A percentile compares a stretch with the other conserved stretches of the same genome.
Conservation (phyloP, 2,797 vertebrate genomes). For the Platalea minor region DNA sequence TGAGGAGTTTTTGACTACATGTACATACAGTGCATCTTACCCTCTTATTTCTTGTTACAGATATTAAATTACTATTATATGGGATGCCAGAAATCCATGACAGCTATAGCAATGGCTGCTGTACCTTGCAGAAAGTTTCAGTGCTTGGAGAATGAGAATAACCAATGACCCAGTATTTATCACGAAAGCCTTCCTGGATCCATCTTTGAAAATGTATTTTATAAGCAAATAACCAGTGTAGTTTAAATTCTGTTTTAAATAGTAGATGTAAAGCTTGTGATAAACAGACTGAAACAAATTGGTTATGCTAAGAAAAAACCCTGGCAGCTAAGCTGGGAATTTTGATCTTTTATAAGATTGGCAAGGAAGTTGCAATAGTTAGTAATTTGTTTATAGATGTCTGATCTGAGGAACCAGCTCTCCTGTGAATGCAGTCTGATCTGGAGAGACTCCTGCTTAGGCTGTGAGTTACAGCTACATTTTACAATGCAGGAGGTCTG, state of each 20-base stretch:
- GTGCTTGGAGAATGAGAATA: not conserved
- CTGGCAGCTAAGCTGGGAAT: not conserved
- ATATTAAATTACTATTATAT: not conserved
- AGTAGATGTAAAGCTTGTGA: not conserved
- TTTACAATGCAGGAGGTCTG: not conserved
- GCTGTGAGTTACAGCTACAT: fast-evolving
- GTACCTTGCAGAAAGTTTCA: not conserved
- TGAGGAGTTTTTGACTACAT: not conserved
- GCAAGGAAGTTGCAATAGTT: not conserved
- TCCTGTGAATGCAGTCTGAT: fast-evolving
- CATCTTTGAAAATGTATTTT: not conserved
- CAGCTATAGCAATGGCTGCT: not conserved
- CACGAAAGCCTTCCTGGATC: not conserved
- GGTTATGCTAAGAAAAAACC: not conserved
- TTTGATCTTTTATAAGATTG: not conserved
- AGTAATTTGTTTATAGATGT: not conserved
- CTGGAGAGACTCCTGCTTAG: not conserved
- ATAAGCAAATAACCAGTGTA: not conserved
- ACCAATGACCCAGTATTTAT: not conserved
- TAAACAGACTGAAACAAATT: not conserved
- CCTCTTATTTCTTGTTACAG: not conserved
- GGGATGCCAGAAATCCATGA: not conserved
- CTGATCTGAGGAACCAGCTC: not conserved
- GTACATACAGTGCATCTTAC: not conserved
- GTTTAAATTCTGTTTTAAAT: not conserved